phyloP scores from a whole-genome alignment of 2,113 vertebrate species.

The Menura novaehollandiae region DNA sequence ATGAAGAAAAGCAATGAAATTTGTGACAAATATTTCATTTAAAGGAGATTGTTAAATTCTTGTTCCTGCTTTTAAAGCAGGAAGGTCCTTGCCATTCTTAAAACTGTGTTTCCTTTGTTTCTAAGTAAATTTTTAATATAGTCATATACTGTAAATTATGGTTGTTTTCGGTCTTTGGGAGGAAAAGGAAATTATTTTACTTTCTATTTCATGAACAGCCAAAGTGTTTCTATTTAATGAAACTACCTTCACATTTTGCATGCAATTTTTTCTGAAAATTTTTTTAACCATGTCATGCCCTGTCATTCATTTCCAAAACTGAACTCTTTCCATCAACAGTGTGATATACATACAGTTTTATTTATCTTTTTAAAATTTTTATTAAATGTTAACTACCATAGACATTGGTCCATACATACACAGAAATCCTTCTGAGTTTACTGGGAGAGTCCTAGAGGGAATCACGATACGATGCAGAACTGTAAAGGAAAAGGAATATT shows the following conservation, averaged over 20 bases:
- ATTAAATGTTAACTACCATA: neutral
- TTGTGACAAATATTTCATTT: constrained; percentile 40
- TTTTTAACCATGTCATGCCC: neutral
- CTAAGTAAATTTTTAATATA: neutral
- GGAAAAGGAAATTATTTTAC: neutral
- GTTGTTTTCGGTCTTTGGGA: neutral
- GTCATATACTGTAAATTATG: neutral
- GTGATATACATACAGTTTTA: neutral
- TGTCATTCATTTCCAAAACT: neutral
- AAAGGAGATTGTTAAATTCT: neutral
- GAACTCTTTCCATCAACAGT: neutral
- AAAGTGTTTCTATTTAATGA: constrained; percentile 33
- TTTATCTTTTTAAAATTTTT: neutral
- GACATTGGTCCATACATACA: neutral
- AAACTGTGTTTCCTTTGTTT: constrained; percentile 31
- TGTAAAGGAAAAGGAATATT: neutral
- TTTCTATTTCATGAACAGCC: neutral
- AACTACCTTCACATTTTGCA: neutral
- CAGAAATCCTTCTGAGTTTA: neutral
- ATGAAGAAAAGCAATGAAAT: constrained; percentile 31
- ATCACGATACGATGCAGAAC: neutral
- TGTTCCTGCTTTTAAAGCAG: constrained; percentile 47
- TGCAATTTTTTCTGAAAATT: neutral
- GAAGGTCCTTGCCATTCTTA: constrained; percentile 25
- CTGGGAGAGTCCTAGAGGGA: neutral